Conservation (phyloP, 2,888 invertebrate genomes). For the Pedicia rivosa region DNA sequence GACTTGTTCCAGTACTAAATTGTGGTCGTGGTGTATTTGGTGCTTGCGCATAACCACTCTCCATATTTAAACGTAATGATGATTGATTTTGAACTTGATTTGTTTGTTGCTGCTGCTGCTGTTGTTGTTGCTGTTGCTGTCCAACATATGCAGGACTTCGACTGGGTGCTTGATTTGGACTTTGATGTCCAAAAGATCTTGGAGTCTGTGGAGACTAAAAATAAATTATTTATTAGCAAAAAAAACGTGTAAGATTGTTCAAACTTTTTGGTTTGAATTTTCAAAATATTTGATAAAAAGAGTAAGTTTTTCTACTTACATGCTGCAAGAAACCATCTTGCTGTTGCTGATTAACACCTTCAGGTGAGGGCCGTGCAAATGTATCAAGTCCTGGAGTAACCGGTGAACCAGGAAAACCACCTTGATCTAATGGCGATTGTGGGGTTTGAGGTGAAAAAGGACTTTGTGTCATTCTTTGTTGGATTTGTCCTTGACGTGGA, state of each 20-base stretch:
- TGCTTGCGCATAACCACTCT: slow-evolving; percentile 36
- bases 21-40: slow-evolving; percentile 38
- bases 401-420: slow-evolving; percentile 27
- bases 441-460: slow-evolving; percentile 18
- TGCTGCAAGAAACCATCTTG: slow-evolving; percentile 7
- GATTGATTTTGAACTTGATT: slow-evolving; percentile 14
- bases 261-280: too few species aligned
- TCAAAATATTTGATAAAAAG: too few species aligned
- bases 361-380: slow-evolving; percentile 16
- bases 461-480: slow-evolving; percentile 14
- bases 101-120: slow-evolving; percentile 21
- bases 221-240: background rate
- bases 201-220: slow-evolving; percentile 28
- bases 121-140: slow-evolving; percentile 13
- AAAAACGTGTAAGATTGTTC: too few species aligned
- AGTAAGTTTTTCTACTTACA: background rate
- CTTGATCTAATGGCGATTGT: slow-evolving; percentile 32
- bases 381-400: slow-evolving; percentile 14
- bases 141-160: slow-evolving; percentile 16
- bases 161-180: slow-evolving; percentile 14
- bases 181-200: slow-evolving; percentile 19
- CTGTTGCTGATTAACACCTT: too few species aligned
- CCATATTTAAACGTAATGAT: slow-evolving; percentile 14
- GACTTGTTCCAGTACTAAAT: slow-evolving; percentile 27
- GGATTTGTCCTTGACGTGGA: slow-evolving; percentile 13